phyloP scores from a whole-genome alignment of 2,113 vertebrate genomes.

The Charadrius vociferus region DNA sequence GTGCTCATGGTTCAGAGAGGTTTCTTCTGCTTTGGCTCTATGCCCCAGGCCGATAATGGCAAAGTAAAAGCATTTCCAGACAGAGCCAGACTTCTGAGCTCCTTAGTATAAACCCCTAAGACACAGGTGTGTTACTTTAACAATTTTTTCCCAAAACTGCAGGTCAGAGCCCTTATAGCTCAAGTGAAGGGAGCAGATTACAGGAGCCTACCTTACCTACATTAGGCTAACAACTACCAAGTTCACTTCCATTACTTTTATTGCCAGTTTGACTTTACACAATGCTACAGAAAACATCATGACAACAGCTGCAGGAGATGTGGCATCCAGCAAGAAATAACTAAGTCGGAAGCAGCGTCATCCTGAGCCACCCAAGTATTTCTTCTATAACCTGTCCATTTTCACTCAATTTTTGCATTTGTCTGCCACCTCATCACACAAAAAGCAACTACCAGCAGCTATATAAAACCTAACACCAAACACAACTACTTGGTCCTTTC shows the following conservation, averaged over 20 bases:
- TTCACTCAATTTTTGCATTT: background rate
- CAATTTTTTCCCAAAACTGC: background rate
- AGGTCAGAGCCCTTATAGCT: background rate
- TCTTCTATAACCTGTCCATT: background rate
- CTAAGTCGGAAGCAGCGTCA: accelerated
- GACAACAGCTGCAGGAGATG: background rate
- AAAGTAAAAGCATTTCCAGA: background rate
- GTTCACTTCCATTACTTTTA: background rate
- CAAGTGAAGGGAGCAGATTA: background rate
- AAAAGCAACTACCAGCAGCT: background rate
- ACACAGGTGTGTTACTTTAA: background rate
- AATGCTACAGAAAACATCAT: background rate
- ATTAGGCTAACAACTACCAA: background rate
- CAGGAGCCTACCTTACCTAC: background rate
- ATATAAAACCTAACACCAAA: background rate
- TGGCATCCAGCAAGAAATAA: background rate
- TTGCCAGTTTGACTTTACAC: background rate
- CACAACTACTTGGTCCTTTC: background rate
- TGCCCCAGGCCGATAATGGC: background rate
- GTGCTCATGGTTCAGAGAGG: background rate
- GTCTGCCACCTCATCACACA: background rate
- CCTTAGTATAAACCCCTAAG: background rate
- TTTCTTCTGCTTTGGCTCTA: background rate
- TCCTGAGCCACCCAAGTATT: background rate
- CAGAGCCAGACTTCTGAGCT: background rate